Conservation (phyloP, 2,113 vertebrate genomes). For the Nycticebus coucang region DNA sequence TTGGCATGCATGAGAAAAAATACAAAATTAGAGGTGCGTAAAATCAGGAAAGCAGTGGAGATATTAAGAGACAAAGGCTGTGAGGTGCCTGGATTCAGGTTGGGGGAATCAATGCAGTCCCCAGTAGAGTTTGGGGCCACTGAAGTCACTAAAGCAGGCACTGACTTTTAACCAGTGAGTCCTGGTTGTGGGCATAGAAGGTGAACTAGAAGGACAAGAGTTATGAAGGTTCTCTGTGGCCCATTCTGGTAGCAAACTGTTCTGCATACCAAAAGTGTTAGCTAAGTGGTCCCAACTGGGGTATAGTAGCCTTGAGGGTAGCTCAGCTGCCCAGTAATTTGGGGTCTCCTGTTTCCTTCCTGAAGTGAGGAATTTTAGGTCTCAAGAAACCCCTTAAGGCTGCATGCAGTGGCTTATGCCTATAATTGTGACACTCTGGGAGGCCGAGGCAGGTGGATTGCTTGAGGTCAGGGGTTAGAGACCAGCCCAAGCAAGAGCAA, state of each 20-base stretch:
- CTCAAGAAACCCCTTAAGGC: neutral
- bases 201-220: neutral
- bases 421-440: too few relatives aligned
- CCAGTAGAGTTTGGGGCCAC: neutral
- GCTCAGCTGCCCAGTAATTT: neutral
- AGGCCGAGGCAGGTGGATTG: too few relatives aligned
- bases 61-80: neutral
- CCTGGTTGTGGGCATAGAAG: neutral
- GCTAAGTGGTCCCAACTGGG: neutral
- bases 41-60: neutral
- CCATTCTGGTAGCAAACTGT: neutral
- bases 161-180: neutral
- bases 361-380: neutral
- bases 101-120: neutral
- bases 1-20: neutral
- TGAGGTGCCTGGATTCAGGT: neutral
- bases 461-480: too few relatives aligned
- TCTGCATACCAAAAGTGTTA: slow-evolving; percentile 24
- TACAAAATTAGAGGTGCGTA: neutral
- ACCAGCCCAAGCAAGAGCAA: too few relatives aligned
- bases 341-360: neutral
- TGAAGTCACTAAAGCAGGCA: neutral
- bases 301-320: neutral
- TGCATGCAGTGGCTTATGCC: too few relatives aligned
- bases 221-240: neutral